These are phyloP conservation scores for Ecliptopera silaceata DNA, from an alignment of 2,888 invertebrate species.

Conservation along the genomic window DNA sequence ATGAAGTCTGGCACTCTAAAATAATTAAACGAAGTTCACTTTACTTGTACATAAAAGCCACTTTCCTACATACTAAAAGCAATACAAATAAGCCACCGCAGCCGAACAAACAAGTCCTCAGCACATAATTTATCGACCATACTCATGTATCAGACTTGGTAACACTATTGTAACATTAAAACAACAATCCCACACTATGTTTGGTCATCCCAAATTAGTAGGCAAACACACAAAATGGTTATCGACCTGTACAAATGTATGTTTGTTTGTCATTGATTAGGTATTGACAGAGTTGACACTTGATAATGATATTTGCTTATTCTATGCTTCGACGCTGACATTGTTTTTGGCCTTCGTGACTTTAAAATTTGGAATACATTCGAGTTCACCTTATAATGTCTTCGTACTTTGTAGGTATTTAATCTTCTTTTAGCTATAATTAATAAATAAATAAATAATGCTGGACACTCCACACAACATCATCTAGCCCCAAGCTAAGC, in stretches of 20 bases:
- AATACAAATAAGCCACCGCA: slow-evolving; percentile 13
- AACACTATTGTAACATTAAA: slow-evolving; percentile 49
- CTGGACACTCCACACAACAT: too few relatives aligned
- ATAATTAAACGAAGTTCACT: background rate
- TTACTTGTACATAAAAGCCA: background rate
- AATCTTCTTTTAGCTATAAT: too few relatives aligned
- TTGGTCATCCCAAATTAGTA: slow-evolving; percentile 59
- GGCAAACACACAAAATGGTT: slow-evolving; percentile 46
- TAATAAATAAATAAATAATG: too few relatives aligned
- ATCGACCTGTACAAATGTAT: slow-evolving; percentile 41
- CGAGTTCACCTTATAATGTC: background rate
- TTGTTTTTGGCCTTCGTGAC: background rate
- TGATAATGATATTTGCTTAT: slow-evolving; percentile 18
- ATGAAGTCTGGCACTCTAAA: background rate
- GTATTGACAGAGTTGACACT: slow-evolving; percentile 33
- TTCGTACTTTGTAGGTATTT: background rate
- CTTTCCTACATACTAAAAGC: background rate
- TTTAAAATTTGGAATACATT: background rate
- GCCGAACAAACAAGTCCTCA: slow-evolving; percentile 16
- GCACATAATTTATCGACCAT: slow-evolving; percentile 41
- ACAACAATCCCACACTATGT: slow-evolving; percentile 49
- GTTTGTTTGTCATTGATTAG: slow-evolving; percentile 41
- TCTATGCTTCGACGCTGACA: background rate
- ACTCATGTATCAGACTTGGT: slow-evolving; percentile 42
- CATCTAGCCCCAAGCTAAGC: too few relatives aligned